Evolutionary conservation across 2,113 vertebrate genomes (phyloP).

Genomic region (Aldabrachelys gigantea): DNA sequence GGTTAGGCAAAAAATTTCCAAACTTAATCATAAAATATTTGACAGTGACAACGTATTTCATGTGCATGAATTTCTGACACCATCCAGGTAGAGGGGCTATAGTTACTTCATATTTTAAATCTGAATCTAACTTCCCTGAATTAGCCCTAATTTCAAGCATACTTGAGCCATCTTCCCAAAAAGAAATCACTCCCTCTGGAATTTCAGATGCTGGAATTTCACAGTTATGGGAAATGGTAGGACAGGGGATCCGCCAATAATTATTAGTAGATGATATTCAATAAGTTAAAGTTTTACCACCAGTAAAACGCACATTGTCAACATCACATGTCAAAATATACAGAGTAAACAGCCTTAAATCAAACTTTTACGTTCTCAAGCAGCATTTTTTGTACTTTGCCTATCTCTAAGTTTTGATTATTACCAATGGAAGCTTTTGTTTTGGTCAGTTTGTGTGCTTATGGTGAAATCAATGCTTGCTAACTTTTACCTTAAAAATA

Average conservation of each 20-base stretch:
- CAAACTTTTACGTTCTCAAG: neutral
- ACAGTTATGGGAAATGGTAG: neutral
- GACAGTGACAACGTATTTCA: neutral
- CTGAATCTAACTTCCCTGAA: neutral
- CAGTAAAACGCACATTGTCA: neutral
- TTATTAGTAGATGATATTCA: neutral
- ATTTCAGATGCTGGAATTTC: neutral
- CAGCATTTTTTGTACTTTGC: neutral
- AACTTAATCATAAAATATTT: neutral
- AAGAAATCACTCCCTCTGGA: neutral
- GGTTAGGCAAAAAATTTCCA: neutral
- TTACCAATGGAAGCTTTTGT: too few relatives aligned
- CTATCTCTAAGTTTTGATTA: neutral
- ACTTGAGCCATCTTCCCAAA: neutral
- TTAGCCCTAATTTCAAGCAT: neutral
- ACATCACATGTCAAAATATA: neutral
- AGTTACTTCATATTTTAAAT: neutral
- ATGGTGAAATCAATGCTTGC: neutral
- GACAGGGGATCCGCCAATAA: neutral
- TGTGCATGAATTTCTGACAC: neutral
- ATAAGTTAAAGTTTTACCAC: neutral
- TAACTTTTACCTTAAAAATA: neutral
- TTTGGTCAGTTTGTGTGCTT: too few relatives aligned
- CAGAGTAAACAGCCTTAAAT: neutral
- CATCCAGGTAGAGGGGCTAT: neutral